A percentile compares a stretch with the other conserved stretches of the same genome.
Evolutionary conservation across 2,113 vertebrate genomes (phyloP).

Genomic region (Heliornis fulica): DNA sequence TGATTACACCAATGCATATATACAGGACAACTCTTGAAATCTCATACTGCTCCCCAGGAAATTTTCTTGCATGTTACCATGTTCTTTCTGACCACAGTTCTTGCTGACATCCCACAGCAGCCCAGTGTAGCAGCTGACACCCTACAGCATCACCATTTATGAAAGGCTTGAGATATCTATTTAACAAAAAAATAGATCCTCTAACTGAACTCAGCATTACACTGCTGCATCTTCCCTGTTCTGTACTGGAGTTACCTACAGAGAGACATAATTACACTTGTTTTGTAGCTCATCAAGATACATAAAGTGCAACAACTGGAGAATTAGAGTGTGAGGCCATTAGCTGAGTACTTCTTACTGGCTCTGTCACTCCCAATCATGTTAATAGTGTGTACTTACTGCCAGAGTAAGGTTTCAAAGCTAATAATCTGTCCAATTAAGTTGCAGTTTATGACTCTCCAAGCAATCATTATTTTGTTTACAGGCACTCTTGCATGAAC

Average conservation of each 20-base stretch:
- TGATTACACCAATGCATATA: background rate
- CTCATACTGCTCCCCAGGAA: background rate
- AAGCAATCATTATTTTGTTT: background rate
- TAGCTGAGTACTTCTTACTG: background rate
- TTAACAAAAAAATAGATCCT: background rate
- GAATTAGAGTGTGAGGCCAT: background rate
- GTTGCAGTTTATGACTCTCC: background rate
- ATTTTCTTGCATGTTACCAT: background rate
- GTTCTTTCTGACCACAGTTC: background rate
- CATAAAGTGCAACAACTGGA: background rate
- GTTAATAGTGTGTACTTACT: background rate
- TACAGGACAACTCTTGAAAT: background rate
- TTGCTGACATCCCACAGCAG: background rate
- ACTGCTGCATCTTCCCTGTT: background rate
- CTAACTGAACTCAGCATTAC: too few relatives aligned
- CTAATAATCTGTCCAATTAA: background rate
- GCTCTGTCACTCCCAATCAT: background rate
- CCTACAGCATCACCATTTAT: background rate
- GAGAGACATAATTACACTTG: background rate
- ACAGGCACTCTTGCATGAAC: fast-evolving
- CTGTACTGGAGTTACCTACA: background rate
- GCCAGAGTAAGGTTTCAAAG: background rate
- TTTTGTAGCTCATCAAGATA: background rate
- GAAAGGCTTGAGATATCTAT: background rate
- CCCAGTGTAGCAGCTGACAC: fast-evolving